Conservation (phyloP, 2,797 vertebrate species). For the Tamandua tetradactyla region DNA sequence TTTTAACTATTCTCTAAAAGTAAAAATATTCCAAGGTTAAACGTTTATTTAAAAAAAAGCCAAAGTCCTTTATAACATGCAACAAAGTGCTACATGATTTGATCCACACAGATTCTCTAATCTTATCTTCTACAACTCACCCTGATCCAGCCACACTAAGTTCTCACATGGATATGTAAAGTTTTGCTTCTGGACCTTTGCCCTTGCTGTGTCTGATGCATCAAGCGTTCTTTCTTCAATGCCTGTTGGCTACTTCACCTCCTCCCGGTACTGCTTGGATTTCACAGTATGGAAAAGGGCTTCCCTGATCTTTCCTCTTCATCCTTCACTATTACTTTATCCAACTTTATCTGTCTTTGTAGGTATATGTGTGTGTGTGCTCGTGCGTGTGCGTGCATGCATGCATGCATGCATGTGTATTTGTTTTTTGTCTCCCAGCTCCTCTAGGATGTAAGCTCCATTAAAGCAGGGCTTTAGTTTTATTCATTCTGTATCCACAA, state of each 20-base stretch:
- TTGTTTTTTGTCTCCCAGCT: not conserved
- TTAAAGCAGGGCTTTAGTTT: constrained; percentile 30
- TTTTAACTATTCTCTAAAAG: constrained; percentile 7
- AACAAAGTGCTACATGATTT: not conserved
- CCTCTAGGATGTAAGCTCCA: not conserved
- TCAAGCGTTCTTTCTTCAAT: not conserved
- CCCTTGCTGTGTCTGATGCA: not conserved
- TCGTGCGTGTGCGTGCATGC: too few relatives aligned
- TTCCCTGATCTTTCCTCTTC: not conserved
- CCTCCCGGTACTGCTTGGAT: not conserved
- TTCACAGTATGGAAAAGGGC: not conserved
- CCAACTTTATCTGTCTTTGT: not conserved
- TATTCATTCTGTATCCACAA: not conserved
- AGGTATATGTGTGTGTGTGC: not conserved
- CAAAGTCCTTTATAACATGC: not conserved
- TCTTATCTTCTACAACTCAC: not conserved
- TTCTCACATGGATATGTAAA: not conserved
- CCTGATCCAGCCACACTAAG: not conserved
- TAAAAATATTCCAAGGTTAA: constrained; percentile 20
- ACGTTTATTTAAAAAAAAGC: not conserved
- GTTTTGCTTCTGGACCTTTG: not conserved
- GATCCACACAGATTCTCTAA: not conserved
- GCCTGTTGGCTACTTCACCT: not conserved
- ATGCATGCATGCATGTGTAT: not conserved
- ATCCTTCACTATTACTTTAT: not conserved